A percentile compares a stretch with the other conserved stretches of the same genome.
Evolutionary conservation across 2,113 vertebrate genomes (phyloP).

Genomic region (Dolichotis patagonum): DNA sequence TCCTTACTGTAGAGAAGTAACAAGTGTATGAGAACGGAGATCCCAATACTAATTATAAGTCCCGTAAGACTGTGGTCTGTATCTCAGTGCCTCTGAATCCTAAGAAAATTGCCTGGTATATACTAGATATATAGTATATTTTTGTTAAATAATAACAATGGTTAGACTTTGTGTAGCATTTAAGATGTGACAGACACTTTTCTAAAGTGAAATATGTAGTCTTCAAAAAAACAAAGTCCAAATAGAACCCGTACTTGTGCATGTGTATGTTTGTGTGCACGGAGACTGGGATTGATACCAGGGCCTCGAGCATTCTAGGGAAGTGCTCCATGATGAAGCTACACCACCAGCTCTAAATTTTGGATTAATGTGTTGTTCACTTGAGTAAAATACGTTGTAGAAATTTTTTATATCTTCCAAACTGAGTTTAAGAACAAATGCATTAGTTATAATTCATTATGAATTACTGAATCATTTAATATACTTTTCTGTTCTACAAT

Average conservation of each 20-base stretch:
- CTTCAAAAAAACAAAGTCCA: neutral
- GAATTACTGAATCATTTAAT: neutral
- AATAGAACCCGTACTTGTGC: neutral
- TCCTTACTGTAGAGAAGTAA: neutral
- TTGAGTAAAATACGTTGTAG: neutral
- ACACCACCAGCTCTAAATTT: too few species aligned
- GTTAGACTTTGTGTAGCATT: neutral
- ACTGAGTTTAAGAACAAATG: neutral
- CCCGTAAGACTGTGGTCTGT: neutral
- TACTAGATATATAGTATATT: neutral
- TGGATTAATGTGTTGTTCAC: neutral
- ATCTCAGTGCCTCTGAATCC: neutral
- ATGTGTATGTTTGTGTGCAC: neutral
- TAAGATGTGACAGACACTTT: neutral
- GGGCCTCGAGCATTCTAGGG: neutral
- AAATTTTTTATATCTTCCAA: neutral
- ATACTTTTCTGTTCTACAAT: neutral
- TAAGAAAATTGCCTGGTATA: neutral
- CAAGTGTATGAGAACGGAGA: neutral
- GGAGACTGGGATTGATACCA: neutral
- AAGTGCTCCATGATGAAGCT: neutral
- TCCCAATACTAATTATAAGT: neutral
- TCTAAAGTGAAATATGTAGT: neutral
- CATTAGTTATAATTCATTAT: neutral
- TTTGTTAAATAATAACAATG: neutral